Evolutionary conservation across 1,140 invertebrate species (phyloP).

Genomic region (Ostrea denselamellosa): DNA sequence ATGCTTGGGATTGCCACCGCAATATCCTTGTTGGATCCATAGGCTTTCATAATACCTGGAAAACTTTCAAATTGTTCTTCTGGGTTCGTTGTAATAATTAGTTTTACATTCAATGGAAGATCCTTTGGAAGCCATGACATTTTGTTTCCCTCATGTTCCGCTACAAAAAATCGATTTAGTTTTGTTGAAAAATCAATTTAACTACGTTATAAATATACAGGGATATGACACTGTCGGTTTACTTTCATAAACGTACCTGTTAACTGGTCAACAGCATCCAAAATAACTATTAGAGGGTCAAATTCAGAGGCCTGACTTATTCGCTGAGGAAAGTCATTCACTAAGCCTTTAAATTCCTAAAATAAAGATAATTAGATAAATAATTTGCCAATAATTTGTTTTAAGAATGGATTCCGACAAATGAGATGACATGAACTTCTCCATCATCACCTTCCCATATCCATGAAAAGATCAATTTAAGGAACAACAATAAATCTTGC

Average conservation of each 20-base stretch:
- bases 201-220: no score
- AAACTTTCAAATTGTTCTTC: constrained; percentile 73
- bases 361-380: background rate
- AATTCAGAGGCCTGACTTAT: background rate
- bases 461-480: no score
- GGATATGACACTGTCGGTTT: background rate
- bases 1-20: constrained; percentile 70
- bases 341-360: constrained; percentile 20
- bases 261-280: constrained; percentile 8
- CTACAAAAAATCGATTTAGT: constrained; percentile 54
- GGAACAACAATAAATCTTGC: no score
- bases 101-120: constrained; percentile 77
- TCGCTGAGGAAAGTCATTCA: background rate
- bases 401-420: no score
- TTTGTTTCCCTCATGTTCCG: constrained; percentile 72
- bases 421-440: no score
- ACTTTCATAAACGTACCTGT: background rate
- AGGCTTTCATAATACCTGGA: constrained; percentile 59
- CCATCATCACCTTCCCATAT: no score
- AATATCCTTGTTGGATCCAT: constrained; percentile 56
- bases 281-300: constrained; percentile 1
- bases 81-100: constrained; percentile 85
- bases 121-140: constrained; percentile 75
- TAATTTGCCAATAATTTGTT: background rate
- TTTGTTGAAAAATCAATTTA: background rate